A percentile compares a stretch with the other conserved stretches of the same genome.
These are phyloP conservation scores for Hyles lineata DNA, from an alignment of 2,888 invertebrate species.

Conservation along the genomic window DNA sequence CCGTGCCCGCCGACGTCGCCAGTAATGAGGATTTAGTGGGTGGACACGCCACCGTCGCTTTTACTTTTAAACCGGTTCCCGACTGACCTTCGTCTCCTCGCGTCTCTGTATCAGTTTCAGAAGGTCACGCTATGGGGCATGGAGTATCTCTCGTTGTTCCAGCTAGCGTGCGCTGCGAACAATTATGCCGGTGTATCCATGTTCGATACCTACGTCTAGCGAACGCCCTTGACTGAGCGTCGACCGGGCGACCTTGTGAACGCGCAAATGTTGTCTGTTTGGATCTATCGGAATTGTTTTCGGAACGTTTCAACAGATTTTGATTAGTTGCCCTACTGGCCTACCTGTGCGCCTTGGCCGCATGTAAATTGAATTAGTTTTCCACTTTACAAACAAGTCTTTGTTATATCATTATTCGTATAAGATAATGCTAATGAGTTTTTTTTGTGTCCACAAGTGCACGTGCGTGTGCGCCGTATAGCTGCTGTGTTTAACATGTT, in stretches of 20 bases:
- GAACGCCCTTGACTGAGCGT: slow-evolving; percentile 81
- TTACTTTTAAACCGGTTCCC: slow-evolving; percentile 81
- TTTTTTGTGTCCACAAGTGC: slow-evolving; percentile 2
- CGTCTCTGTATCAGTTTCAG: slow-evolving; percentile 32
- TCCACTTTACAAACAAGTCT: not conserved
- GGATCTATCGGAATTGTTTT: slow-evolving; percentile 71
- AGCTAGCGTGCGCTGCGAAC: slow-evolving; percentile 52
- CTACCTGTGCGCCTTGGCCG: slow-evolving; percentile 17
- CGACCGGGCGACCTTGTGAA: slow-evolving; percentile 80
- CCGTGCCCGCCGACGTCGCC: slow-evolving; percentile 40
- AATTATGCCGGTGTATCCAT: slow-evolving; percentile 53
- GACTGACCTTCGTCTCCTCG: slow-evolving; percentile 67
- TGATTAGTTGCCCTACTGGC: slow-evolving; percentile 10
- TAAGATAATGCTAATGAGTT: slow-evolving; percentile 4
- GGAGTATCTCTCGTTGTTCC: slow-evolving; percentile 33
- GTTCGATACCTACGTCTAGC: slow-evolving; percentile 68
- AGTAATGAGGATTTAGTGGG: slow-evolving; percentile 83
- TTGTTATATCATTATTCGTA: not conserved
- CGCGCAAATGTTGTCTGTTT: slow-evolving; percentile 76
- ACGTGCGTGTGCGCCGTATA: not conserved
- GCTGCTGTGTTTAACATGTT: not conserved
- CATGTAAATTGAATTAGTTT: slow-evolving; percentile 6
- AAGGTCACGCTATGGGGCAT: slow-evolving; percentile 34
- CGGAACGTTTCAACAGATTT: slow-evolving; percentile 36
- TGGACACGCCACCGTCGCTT: slow-evolving; percentile 76